Conservation (phyloP, 2,888 invertebrate genomes). For the Zygaena filipendulae region DNA sequence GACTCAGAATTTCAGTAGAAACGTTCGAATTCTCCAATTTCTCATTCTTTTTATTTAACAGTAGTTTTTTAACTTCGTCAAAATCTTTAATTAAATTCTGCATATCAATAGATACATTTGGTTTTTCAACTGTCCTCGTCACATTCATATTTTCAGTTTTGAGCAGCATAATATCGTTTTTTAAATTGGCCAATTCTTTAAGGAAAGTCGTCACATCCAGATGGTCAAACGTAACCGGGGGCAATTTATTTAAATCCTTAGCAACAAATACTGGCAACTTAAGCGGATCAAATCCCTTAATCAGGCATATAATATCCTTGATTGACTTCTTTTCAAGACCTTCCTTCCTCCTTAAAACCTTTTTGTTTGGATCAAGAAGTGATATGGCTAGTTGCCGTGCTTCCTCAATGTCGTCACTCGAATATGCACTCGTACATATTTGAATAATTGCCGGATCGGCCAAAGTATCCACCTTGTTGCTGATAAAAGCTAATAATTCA, state of each 20-base stretch:
- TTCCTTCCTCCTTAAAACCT: background rate
- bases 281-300: background rate
- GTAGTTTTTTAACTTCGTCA: too few species aligned
- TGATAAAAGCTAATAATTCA: background rate
- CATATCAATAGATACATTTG: too few species aligned
- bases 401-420: background rate
- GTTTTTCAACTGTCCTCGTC: too few species aligned
- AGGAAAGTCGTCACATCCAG: background rate
- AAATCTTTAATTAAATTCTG: too few species aligned
- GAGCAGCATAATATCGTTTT: too few species aligned
- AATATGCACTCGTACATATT: background rate
- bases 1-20: too few species aligned
- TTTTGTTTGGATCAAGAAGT: background rate
- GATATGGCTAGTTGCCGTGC: background rate
- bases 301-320: background rate
- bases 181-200: background rate
- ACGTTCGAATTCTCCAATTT: too few species aligned
- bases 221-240: background rate
- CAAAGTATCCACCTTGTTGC: background rate
- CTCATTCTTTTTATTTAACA: too few species aligned
- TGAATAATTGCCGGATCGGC: background rate
- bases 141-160: too few species aligned
- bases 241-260: background rate
- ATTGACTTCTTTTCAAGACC: background rate
- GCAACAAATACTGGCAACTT: background rate